Evolutionary conservation across 2,797 vertebrate genomes (phyloP), one percentile per base, ranked within the genome.

Genomic region (Xyrichtys novacula): DNA sequence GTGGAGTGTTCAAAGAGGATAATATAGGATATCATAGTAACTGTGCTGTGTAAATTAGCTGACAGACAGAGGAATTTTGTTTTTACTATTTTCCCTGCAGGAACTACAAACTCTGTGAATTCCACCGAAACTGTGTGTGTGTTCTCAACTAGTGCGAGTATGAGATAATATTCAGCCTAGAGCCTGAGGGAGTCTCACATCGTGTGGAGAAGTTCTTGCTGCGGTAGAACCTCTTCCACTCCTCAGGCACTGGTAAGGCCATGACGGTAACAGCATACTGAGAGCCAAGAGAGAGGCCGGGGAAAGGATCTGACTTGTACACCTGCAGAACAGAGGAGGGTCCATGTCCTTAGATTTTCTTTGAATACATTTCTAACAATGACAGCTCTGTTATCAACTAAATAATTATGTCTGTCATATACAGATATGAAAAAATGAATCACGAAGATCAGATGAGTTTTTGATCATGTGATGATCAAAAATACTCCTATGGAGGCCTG

Each of bases 241-340:
- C 19, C 85, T 94, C 93, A 9, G 94, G 94, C 29, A 94, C 92
- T 0, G 94, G 94, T 67, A 95, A 76, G 16, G 93, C 92, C 88
- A 95, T 93, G 72, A 95, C 92, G 0, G 92, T 94, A 1, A 92
- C 85, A 0, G 84, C 91, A 63, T 91, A 95, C 54, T 91, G 83
- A 58, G 87, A 72, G 26, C 84, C 91, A 54, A 95, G 77, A 70
- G 71, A n/a, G 36, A 95, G 90, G 15, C 71, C 6, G 8, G 82
- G 50, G 48, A 95, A 94, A 0, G 88, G 89, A 66, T 94, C 93
- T 0, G 94, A 95, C 71, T 68, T 90, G 86, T 94, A 95, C 19
- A 93, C 87, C 94, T 95, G 76, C 47, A 73, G 12, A 61, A 70
- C 0, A 47, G 6, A 57, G 12, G 2, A 1, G 9, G 2, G 15